Percentiles rank a stretch among this genome's conserved stretches.
These are phyloP conservation scores for Lucilia cuprina DNA, from an alignment of 1,140 invertebrate species.

Conservation along the genomic window DNA sequence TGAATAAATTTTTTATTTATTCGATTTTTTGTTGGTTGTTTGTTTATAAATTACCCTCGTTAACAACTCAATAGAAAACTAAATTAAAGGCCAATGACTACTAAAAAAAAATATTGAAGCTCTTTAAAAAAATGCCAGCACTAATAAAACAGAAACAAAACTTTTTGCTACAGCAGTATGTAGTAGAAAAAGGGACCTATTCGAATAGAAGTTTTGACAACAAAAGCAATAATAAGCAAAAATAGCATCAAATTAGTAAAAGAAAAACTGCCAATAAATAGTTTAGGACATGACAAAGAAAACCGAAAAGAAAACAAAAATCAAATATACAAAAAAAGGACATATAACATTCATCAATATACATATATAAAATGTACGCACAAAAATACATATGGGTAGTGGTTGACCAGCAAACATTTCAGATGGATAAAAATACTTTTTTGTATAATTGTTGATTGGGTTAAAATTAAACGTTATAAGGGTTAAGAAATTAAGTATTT, in stretches of 20 bases:
- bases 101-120: not conserved
- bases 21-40: not conserved
- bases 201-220: not conserved
- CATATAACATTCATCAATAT: not conserved
- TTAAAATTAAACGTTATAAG: too few species aligned
- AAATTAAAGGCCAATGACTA: slow-evolving; percentile 5
- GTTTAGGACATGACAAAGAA: not conserved
- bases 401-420: not conserved
- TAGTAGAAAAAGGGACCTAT: not conserved
- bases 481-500: too few species aligned
- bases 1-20: too few species aligned
- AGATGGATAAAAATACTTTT: too few species aligned
- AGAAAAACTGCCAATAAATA: slow-evolving; percentile 16
- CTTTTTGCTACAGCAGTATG: not conserved
- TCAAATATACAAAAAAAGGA: not conserved
- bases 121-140: not conserved
- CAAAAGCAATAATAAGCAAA: slow-evolving; percentile 1
- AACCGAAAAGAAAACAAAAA: not conserved
- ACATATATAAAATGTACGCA: too few species aligned
- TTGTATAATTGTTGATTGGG: too few species aligned
- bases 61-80: slow-evolving; percentile 3
- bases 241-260: slow-evolving; percentile 9
- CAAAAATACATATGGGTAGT: too few species aligned
- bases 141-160: not conserved
- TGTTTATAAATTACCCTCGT: not conserved